Base-by-base conservation (phyloP, 2,797 vertebrate genomes). In the Cuniculus paca region DNA sequence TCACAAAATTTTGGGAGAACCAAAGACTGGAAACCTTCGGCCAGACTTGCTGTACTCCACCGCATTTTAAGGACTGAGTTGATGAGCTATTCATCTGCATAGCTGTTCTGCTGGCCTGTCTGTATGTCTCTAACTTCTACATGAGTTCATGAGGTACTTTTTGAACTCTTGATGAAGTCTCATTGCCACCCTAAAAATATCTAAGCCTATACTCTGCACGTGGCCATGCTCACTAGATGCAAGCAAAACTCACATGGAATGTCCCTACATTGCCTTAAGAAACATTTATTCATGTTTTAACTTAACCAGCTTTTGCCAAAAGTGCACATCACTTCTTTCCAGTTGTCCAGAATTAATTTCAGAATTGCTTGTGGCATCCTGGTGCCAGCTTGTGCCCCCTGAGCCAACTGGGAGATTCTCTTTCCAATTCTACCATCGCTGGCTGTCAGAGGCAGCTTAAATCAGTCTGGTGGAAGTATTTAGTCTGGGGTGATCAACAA, bases 61-160 rank as follows among this genome's bases (percentile, higher is more conserved):
- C 50, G 58, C 52, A 58, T 77, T 20, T 31, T 87, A 77, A 86
- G 50, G 50, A 85, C 5, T 78, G 79, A 85, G 26, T 77, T 77
- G 77, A 96, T 83, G 65, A 92, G 88, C 81, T 87, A 20, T 89
- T 92, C 63, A 91, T 61, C 91, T 22, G 50, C 20, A 20, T 54
- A 75, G 54, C 88, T 93, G 3, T 90, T 34, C 61, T 13, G 11
- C 52, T 77, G 45, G 6, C 9, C 42, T 20, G 22, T 52, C 61
- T 93, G 2, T 45, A 28, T 91, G 81, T 91, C 77, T 88, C 75
- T 52, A 83, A 63, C 58, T 94, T 60, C 70, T 84, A 34, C 16
- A 63, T 31, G 81, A 80, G 31, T 74, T 92, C n/a, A 2, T 26
- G 52, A 83, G 75, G 58, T 82, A 39, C 93, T 94, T 90, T 89